Evolutionary conservation across 2,888 invertebrate species (phyloP), one percentile per base, ranked within the genome.

Genomic region (Ceriagrion tenellum): DNA sequence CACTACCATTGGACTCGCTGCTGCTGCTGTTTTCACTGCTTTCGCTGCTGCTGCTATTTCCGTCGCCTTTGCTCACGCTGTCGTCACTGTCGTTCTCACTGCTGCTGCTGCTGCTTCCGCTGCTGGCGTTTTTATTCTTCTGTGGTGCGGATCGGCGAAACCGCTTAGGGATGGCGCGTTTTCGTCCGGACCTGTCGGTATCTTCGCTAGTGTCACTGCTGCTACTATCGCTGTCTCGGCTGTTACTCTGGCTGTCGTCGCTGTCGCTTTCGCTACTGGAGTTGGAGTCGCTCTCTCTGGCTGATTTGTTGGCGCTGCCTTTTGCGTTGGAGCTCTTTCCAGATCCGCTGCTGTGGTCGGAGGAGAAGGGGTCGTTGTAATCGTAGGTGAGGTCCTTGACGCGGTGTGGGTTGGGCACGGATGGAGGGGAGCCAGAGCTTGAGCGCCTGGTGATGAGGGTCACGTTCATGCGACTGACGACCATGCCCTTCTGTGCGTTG

Each of bases 401-500:
- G 95, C 96, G 96, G 55, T 97, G 97, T 95, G 97, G 97, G 95
- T 97, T 96, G 18, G 95, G 81, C 55, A 95, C 81, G 95, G 97
- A 96, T 93, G 97, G 97, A 96, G 96, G 97, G 30, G 96, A 96
- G 23, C 95, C 95, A 96, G 97, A 97, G 88, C 96, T 96, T 95
- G 97, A 95, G 0, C 95, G 95, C 8, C 97, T 95, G n/a, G 96
- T 95, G 0, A 95, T 96, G 89, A 98, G 97, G 63, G 97, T 97
- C 90, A 98, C 96, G 96, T 97, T 97, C 90, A 98, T 97, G 95
- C 97, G 97, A 96, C 98, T 98, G 96, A 97, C 97, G 35, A 98
- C 98, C 96, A 98, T 97, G 95, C 98, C 98, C 96, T 98, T 97
- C 96, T 98, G 97, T 90, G 97, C 96, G 88, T 98, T 97, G 96